Evolutionary conservation across 2,113 vertebrate species (phyloP).

Genomic region (Indicator indicator): DNA sequence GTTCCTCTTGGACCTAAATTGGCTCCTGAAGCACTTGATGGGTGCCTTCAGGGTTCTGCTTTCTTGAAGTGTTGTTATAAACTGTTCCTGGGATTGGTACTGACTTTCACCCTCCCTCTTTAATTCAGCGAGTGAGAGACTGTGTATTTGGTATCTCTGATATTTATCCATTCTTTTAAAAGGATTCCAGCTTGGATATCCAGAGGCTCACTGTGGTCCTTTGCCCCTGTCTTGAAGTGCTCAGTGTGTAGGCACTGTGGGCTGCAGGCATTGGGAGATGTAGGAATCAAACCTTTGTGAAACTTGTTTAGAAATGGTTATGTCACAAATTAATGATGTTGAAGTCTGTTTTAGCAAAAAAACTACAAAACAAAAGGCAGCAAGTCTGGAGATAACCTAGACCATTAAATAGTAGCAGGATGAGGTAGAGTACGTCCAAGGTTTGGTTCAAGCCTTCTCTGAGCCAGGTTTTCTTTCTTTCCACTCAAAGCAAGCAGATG

Average conservation of each 20-base stretch:
- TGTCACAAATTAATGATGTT: background rate
- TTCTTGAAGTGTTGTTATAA: background rate
- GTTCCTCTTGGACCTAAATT: background rate
- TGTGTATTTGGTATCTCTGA: background rate
- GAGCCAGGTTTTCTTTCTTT: background rate
- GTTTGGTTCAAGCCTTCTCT: background rate
- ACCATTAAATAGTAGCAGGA: background rate
- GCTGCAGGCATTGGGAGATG: background rate
- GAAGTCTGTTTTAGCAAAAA: background rate
- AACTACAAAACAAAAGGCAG: background rate
- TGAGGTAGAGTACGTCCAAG: background rate
- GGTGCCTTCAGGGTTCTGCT: background rate
- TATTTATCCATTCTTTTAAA: background rate
- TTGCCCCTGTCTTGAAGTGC: background rate
- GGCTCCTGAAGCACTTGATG: background rate
- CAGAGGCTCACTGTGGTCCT: background rate
- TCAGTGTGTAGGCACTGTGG: background rate
- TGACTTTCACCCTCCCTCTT: background rate
- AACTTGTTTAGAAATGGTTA: background rate
- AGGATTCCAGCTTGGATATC: background rate
- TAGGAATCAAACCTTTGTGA: background rate
- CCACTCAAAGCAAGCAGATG: background rate
- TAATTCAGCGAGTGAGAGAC: background rate
- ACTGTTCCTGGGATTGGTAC: background rate
- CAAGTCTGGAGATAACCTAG: fast-evolving